Evolutionary conservation across 2,888 invertebrate species (phyloP).

Genomic region (Monochamus alternatus): DNA sequence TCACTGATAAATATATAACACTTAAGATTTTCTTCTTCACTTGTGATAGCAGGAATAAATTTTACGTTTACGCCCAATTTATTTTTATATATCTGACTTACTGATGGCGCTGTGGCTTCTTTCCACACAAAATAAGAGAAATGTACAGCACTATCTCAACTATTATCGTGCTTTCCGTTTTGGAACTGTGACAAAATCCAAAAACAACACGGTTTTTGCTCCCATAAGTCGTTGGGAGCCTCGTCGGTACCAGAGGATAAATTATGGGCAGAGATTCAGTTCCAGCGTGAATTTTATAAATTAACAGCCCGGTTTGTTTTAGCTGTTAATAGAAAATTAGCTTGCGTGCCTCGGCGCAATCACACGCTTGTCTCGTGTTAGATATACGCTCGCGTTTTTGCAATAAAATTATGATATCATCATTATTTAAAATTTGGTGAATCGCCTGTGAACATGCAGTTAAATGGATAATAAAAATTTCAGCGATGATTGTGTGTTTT

Average conservation of each 20-base stretch:
- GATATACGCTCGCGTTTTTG: slow-evolving; percentile 26
- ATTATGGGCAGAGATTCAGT: slow-evolving; percentile 19
- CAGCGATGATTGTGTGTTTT: too few relatives aligned
- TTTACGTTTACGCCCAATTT: neutral
- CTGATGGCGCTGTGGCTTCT: neutral
- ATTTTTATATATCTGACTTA: neutral
- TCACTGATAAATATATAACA: too few relatives aligned
- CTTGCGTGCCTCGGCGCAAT: slow-evolving; percentile 24
- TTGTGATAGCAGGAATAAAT: too few relatives aligned
- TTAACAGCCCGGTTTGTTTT: slow-evolving; percentile 21
- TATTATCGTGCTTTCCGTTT: neutral
- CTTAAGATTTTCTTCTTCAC: too few relatives aligned
- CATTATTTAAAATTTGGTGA: slow-evolving; percentile 29
- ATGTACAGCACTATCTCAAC: neutral
- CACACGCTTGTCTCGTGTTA: slow-evolving; percentile 33
- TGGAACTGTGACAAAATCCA: slow-evolving; percentile 8
- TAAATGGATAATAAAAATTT: neutral
- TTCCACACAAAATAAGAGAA: neutral
- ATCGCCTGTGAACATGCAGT: slow-evolving; percentile 13
- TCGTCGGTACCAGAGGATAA: neutral
- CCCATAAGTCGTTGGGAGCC: neutral
- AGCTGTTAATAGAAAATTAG: slow-evolving; percentile 14
- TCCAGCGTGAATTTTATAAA: slow-evolving; percentile 27
- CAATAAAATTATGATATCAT: slow-evolving; percentile 36
- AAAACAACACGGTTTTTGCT: neutral